Evolutionary conservation across 2,888 invertebrate species (phyloP).

Genomic region (Sarcophaga variegata): DNA sequence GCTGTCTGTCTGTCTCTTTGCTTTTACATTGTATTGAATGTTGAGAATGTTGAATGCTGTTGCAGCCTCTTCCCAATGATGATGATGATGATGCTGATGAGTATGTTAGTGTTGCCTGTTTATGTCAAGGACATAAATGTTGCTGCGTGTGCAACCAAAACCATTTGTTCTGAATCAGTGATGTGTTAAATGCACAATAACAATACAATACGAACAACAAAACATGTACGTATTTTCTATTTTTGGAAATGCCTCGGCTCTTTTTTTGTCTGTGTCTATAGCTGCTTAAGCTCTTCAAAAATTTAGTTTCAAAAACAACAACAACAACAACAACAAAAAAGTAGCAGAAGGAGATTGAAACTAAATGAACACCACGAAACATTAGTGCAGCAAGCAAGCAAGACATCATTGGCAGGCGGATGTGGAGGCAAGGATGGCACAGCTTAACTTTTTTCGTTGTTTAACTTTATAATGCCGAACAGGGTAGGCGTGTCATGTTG

Average conservation of each 20-base stretch:
- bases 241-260: background rate
- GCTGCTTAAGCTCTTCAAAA: background rate
- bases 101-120: constrained; percentile 43
- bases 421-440: background rate
- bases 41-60: too few relatives aligned
- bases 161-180: constrained; percentile 58
- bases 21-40: too few relatives aligned
- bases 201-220: constrained; percentile 12
- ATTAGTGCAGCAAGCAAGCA: background rate
- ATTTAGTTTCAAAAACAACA: background rate
- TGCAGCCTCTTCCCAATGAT: background rate
- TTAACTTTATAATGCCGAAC: background rate
- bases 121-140: constrained; percentile 67
- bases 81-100: background rate
- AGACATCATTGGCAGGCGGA: background rate
- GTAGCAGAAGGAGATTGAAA: background rate
- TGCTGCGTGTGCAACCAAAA: constrained; percentile 48
- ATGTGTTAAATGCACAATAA: constrained; percentile 67
- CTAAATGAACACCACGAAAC: background rate
- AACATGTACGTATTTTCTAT: background rate
- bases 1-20: too few relatives aligned
- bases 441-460: background rate
- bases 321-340: background rate
- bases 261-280: background rate
- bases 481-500: background rate